Evolutionary conservation across 1,140 invertebrate species (phyloP).

Genomic region (Schmidtea mediterranea): DNA sequence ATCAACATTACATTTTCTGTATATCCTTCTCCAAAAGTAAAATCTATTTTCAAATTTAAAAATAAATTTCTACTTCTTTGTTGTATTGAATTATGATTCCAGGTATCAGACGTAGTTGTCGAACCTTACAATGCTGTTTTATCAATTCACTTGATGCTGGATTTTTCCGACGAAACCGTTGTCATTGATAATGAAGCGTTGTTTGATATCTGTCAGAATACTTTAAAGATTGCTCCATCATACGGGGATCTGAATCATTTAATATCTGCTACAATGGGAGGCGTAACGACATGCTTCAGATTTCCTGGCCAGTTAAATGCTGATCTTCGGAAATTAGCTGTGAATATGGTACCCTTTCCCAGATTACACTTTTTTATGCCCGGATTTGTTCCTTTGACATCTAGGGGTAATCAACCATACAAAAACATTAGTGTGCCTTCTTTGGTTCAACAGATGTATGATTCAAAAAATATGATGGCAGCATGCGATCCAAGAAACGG

Average conservation of each 20-base stretch:
- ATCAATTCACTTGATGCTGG: constrained; percentile 28
- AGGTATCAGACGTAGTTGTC: constrained; percentile 7
- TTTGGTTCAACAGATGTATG: constrained; percentile 7
- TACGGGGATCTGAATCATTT: constrained; percentile 21
- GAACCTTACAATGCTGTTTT: constrained; percentile 7
- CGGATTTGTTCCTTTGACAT: constrained; percentile 10
- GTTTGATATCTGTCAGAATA: constrained; percentile 52
- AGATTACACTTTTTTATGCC: constrained; percentile 12
- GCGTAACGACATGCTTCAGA: constrained; percentile 12
- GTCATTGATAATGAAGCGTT: constrained; percentile 43
- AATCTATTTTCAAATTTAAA: background rate
- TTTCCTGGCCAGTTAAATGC: constrained; percentile 11
- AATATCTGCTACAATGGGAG: constrained; percentile 7
- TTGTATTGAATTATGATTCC: too few species aligned
- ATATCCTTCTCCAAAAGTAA: constrained; percentile 53
- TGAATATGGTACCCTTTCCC: constrained; percentile 14
- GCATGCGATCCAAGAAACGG: constrained; percentile 44
- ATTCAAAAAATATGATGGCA: constrained; percentile 33
- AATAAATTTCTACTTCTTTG: background rate
- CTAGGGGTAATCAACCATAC: constrained; percentile 35
- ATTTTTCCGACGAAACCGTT: constrained; percentile 37
- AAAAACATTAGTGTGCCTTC: background rate
- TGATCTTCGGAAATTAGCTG: constrained; percentile 10
- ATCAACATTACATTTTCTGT: constrained; percentile 59
- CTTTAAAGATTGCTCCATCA: constrained; percentile 25